phyloP scores from a whole-genome alignment of 2,113 vertebrate genomes.

The Himantopus leucocephalus region DNA sequence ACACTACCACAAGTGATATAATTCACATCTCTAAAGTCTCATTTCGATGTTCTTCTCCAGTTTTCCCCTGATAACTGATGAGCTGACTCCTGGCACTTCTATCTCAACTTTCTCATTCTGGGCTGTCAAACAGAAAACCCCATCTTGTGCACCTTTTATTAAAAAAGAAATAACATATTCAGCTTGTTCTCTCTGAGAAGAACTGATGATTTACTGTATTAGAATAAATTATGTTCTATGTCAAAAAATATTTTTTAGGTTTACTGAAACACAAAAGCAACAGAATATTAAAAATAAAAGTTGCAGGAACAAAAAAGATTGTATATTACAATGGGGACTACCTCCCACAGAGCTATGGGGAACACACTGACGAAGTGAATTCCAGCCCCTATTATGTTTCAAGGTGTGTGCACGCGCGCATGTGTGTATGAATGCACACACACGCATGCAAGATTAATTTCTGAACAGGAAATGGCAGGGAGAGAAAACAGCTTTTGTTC shows the following conservation, averaged over 20 bases:
- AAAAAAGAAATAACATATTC: not conserved
- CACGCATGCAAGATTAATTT: slow-evolving; percentile 22
- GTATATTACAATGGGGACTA: not conserved
- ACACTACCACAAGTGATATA: not conserved
- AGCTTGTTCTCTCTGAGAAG: not conserved
- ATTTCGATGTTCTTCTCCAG: not conserved
- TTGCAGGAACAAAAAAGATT: not conserved
- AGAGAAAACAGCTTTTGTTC: slow-evolving; percentile 55
- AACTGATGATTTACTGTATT: not conserved
- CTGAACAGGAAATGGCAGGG: slow-evolving; percentile 12
- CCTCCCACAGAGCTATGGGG: not conserved
- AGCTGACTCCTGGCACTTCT: not conserved
- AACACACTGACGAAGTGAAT: not conserved
- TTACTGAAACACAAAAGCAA: not conserved
- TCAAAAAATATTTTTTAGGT: not conserved
- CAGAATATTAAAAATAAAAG: not conserved
- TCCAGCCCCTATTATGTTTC: not conserved
- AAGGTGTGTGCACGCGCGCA: too few relatives aligned
- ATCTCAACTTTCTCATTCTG: not conserved
- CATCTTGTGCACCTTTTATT: not conserved
- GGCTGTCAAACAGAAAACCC: not conserved
- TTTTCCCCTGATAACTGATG: not conserved
- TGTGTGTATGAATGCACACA: not conserved
- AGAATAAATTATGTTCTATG: not conserved
- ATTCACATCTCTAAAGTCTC: not conserved